Evolutionary conservation across 2,113 vertebrate species (phyloP).

Genomic region (Bos taurus): ARS-UCD2.0 NC_037333.1:84122501-84123000

Average conservation of each 20-base stretch:
- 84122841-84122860: neutral
- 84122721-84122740: constrained; percentile 92
- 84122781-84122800: constrained; percentile 81
- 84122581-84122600: neutral
- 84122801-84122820: neutral
- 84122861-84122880: constrained; percentile 3
- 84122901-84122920: constrained; percentile 94
- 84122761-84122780: constrained; percentile 99
- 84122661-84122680: constrained; percentile 89
- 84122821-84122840: constrained; percentile 20
- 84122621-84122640: neutral
- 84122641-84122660: neutral
- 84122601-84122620: neutral
- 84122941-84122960: constrained; percentile 98
- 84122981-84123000: constrained; percentile 99
- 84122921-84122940: constrained; percentile 98
- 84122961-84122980: constrained; percentile 98
- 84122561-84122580: neutral
- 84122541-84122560: neutral
- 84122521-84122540: neutral
- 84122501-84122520: neutral
- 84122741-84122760: constrained; percentile 96
- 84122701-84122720: constrained; percentile 98
- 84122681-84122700: constrained; percentile 98
- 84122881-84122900: constrained; percentile 89